These are phyloP conservation scores for Aleiodes alternator DNA, from an alignment of 2,888 invertebrate genomes.

Conservation along the genomic window DNA sequence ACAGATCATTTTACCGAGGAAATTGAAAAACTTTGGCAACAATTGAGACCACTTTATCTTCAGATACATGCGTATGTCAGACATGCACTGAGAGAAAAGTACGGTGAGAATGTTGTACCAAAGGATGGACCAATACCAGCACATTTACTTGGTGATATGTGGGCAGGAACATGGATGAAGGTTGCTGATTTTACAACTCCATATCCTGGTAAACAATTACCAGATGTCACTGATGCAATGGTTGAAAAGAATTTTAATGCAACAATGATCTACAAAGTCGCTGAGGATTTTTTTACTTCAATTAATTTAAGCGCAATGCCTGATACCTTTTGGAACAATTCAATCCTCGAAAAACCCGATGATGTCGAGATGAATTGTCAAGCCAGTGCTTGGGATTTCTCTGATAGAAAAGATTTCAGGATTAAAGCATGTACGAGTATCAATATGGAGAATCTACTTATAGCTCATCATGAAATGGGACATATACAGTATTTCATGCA, in stretches of 20 bases:
- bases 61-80: constrained; percentile 78
- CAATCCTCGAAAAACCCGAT: constrained; percentile 87
- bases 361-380: constrained; percentile 88
- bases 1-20: constrained; percentile 75
- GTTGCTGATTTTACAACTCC: constrained; percentile 84
- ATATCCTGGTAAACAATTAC: constrained; percentile 82
- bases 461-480: constrained; percentile 89
- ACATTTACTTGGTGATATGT: constrained; percentile 84
- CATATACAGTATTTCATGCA: constrained; percentile 87
- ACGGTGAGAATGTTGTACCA: constrained; percentile 73
- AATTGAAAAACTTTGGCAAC: constrained; percentile 79
- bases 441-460: constrained; percentile 78
- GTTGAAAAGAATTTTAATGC: constrained; percentile 84
- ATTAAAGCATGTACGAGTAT: constrained; percentile 85
- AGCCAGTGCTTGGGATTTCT: constrained; percentile 94
- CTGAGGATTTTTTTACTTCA: constrained; percentile 91
- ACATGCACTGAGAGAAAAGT: constrained; percentile 73
- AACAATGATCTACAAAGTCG: constrained; percentile 87
- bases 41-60: constrained; percentile 86
- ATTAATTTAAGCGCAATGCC: constrained; percentile 89
- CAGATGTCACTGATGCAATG: constrained; percentile 87
- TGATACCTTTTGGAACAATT: constrained; percentile 88
- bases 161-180: constrained; percentile 88
- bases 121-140: constrained; percentile 74
- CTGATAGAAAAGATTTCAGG: constrained; percentile 87